Evolutionary conservation across 2,888 invertebrate genomes (phyloP).

Genomic region (Linyphia triangularis): DNA sequence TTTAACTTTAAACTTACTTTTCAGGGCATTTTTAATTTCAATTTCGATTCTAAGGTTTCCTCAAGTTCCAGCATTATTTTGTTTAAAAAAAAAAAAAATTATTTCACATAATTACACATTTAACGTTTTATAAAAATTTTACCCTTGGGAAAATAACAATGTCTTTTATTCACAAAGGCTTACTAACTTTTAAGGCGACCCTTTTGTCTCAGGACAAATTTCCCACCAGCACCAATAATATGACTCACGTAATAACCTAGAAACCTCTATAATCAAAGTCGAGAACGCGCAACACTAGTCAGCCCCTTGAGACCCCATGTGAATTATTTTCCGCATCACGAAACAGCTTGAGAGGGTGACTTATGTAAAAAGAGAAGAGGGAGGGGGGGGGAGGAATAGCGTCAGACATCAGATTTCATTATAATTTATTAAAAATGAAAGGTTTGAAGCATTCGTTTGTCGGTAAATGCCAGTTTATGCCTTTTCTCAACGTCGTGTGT

Average conservation of each 20-base stretch:
- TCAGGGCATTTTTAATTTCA: no score
- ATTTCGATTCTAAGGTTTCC: no score
- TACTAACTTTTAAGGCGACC: no score
- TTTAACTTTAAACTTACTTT: no score
- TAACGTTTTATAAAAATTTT: no score
- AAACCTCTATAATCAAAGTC: not conserved
- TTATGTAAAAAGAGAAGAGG: not conserved
- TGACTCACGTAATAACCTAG: not conserved
- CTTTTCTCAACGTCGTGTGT: not conserved
- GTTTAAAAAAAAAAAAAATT: no score
- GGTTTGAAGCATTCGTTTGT: not conserved
- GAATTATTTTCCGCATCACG: not conserved
- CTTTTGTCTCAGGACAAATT: not conserved
- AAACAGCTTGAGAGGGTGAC: not conserved
- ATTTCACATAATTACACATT: no score
- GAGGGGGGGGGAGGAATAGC: not conserved
- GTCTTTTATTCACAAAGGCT: no score
- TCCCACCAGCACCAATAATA: not conserved
- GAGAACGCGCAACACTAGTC: not conserved
- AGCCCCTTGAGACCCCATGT: not conserved
- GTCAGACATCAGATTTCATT: not conserved
- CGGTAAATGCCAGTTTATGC: not conserved
- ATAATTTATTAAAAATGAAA: slow-evolving; percentile 3
- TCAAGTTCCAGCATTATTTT: no score
- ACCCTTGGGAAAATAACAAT: no score